Percentiles rank a stretch among this genome's conserved stretches.
These are phyloP conservation scores for Heliconius aoede DNA, from an alignment of 2,888 invertebrate species.

Conservation along the genomic window DNA sequence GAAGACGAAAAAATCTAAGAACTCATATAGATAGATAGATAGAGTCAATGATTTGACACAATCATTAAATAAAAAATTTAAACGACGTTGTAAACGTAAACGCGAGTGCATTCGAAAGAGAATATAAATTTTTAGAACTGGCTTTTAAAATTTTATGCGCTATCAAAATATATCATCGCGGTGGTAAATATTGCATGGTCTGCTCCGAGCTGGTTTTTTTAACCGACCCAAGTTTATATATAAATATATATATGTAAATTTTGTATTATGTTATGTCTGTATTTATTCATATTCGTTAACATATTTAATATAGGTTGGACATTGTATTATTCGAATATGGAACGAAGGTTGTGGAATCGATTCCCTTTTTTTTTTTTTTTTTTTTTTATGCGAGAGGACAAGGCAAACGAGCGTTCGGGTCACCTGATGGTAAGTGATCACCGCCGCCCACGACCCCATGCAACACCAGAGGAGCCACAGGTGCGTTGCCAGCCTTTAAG, in stretches of 20 bases:
- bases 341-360: too few relatives aligned
- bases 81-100: slow-evolving; percentile 19
- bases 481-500: too few relatives aligned
- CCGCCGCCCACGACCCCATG: too few relatives aligned
- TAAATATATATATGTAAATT: not conserved
- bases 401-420: too few relatives aligned
- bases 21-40: not conserved
- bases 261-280: not conserved
- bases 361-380: too few relatives aligned
- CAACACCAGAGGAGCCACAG: too few relatives aligned
- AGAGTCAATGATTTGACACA: slow-evolving; percentile 18
- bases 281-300: not conserved
- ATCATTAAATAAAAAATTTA: slow-evolving; percentile 21
- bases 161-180: slow-evolving; percentile 30
- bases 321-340: not conserved
- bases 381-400: too few relatives aligned
- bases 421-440: too few relatives aligned
- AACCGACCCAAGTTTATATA: not conserved
- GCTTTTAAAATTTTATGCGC: slow-evolving; percentile 33
- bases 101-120: slow-evolving; percentile 18
- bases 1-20: not conserved
- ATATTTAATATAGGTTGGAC: slow-evolving; percentile 1
- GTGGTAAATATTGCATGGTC: slow-evolving; percentile 20
- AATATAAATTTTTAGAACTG: slow-evolving; percentile 34
- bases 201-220: slow-evolving; percentile 19